Evolutionary conservation across 2,113 vertebrate species (phyloP), one percentile per base, ranked within the genome.

Genomic region (Xyrauchen texanus): DNA sequence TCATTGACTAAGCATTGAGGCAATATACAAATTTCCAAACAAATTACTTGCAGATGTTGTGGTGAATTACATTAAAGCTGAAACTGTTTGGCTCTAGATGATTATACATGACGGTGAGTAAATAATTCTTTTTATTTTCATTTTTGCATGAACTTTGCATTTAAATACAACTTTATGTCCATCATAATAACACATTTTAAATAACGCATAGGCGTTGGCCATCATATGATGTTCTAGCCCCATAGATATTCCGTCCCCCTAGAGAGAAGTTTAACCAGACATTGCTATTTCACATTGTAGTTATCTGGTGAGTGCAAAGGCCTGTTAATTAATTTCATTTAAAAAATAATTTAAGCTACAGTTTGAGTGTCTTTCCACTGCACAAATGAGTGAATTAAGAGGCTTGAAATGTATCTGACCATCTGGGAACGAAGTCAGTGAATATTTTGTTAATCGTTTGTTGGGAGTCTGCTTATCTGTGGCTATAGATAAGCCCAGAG

Each of bases 371-470:
- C 21, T 34, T 34, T 34, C 21, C 21, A 34, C 21, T 34, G 21
- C 60, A 61, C 70, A n/a, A 10, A n/a, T 70, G 45, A 47, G 53
- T 78, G 82, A 81, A 86, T 69, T 76, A 82, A 76, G 68, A 68
- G 64, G 68, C 16, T 60, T 68, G 21, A 58, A 52, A 63, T 78
- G 71, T n/a, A 61, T 79, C 66, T 6, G 53, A 58, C 46, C 66
- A 71, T 44, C 42, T 60, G 46, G 58, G 60, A 75, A 58, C 49
- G 60, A 79, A 63, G 58, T 62, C 63, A 61, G 68, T 58, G 53
- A 13, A 69, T 34, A 10, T 73, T 60, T 63, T 66, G 82, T 80
- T 84, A 84, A 84, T 86, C 67, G 82, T 86, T 86, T 81, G 74
- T 84, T 77, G 73, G 71, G 68, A 67, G 42, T 80, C 52, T 9